Evolutionary conservation across 2,113 vertebrate species (phyloP), one percentile per base, ranked within the genome.

Genomic region (Struthio camelus): DNA sequence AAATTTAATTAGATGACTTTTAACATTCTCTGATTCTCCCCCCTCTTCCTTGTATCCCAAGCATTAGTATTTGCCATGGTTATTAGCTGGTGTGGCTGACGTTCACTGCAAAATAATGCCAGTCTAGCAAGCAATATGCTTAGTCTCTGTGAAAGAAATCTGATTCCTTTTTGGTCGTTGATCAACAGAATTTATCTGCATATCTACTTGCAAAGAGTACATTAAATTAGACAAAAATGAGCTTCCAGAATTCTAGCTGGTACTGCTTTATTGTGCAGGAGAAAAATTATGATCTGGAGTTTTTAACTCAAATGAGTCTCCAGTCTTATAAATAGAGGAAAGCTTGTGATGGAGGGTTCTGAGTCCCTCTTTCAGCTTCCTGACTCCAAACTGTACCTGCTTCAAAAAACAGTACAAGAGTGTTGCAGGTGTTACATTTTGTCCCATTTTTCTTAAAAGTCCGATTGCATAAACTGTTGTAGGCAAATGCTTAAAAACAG

Each of bases 1-100:
- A 97, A 95, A 97, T 97, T 80, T 96, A 97, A 96, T 97, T 97
- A 96, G 82, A 95, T 80, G 32, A 95, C 64, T 95, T 95, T 91
- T 62, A 96, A 42, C 75, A 42, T 95, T 87, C 84, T 92, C 75
- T 89, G 86, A 75, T 89, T 95, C 51, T 76, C n/a, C 89, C 65
- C 56, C 20, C 5, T 14, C 8, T 87, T 10, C 5, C 6, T 23
- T 5, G 3, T 53, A 64, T 83, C 76, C 24, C 22, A 87, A 30
- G 28, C 17, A 42, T 79, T 61, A 50, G 8, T 69, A 53, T 90
- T 93, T 79, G 54, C 40, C 25, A 42, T 38, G 56, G 76, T 2
- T 83, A 40, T 64, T 58, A 58, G 59, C 0, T 93, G 56, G 46
- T 69, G 80, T 51, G 51, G 36, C 16, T 80, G 44, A 70, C 28